Evolutionary conservation across 2,797 vertebrate species (phyloP), one percentile per base, ranked within the genome.

Genomic region (Botia kubotai): DNA sequence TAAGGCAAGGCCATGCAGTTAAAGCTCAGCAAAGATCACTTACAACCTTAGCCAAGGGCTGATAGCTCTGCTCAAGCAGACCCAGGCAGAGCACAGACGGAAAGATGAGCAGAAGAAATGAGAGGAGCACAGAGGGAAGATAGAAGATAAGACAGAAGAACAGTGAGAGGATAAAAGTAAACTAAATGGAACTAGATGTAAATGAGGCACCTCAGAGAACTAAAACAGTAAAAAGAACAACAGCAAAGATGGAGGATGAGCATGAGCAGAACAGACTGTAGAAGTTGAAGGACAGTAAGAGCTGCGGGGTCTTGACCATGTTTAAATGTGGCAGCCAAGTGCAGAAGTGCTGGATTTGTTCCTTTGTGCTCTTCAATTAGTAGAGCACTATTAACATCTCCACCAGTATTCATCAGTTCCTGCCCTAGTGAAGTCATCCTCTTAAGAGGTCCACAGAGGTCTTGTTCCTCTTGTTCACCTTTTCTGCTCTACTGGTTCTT

Each of bases 321-420:
- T 89, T 90, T 91, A 93, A 93, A 92, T 91, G 90, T 83, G 90
- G 91, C 91, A 91, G 91, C 89, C 91, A 90, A 92, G 90, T 91
- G 90, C 88, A 85, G 90, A 90, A 93, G 92, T 94, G 93, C 93
- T 92, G 91, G 94, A 94, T 93, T 91, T 84, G 65, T 69, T 83
- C 76, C 74, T 52, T 68, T 26, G 46, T 84, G 82, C 80, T 67
- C 80, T 84, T 77, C 72, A 94, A 95, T 95, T 93, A 95, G 93
- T 77, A 91, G 88, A 88, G 92, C 88, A 87, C 93, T 92, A 93
- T 93, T 94, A 86, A 93, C 93, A 94, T 94, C 88, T 91, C 91
- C 92, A 93, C 89, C 90, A 88, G 93, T 91, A 94, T 96, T 93
- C 92, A 94, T 94, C 93, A 95, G 91, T 50, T 89, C 88, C 93